Evolutionary conservation across 1,140 invertebrate genomes (phyloP), one percentile per base, ranked within the genome.

Genomic region (Agraylea sexmaculata): DNA sequence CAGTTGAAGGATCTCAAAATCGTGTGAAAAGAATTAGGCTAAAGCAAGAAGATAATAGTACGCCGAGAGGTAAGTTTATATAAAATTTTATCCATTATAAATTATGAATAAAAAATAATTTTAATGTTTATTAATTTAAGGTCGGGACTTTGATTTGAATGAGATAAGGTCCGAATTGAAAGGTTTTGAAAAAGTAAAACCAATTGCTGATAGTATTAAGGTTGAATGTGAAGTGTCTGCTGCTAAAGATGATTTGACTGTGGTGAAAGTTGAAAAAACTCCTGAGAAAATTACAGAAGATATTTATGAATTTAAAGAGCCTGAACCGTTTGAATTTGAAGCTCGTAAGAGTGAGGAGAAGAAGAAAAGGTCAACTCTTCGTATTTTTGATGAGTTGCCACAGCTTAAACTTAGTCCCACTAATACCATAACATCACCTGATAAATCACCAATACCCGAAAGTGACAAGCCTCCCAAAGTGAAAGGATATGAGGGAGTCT

Each of bases 271-370:
- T 10, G 40, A 47, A 2, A 62, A 64, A 40, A 51, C 53, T 1
- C 43, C 55, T 11, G 63, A 69, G 15, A 66, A 65, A 46, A 57
- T 62, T 43, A 68, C 73, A 4, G 77, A 80, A 49, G 84, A 87
- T 58, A 75, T 87, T 53, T 89, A 89, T 50, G 85, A 89, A 58
- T 89, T 89, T 52, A 87, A 87, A 59, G 85, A 89, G 62, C 82
- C 83, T 1, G 84, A 88, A 59, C 82, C 83, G 0, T 87, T 87
- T 52, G 82, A 87, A 57, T 77, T 86, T 49, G 80, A 85, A 58
- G 71, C 79, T 7, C 70, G 78, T 27, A 66, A 69, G 32, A 49
- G 57, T 15, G 72, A 74, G 49, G 72, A 74, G 39, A 74, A 73
- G 47, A 73, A 73, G 52, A 74, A 74, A 51, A 58, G 71, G 22